These are phyloP conservation scores for Proales similis DNA, from an alignment of 1,140 invertebrate genomes.

Conservation along the genomic window DNA sequence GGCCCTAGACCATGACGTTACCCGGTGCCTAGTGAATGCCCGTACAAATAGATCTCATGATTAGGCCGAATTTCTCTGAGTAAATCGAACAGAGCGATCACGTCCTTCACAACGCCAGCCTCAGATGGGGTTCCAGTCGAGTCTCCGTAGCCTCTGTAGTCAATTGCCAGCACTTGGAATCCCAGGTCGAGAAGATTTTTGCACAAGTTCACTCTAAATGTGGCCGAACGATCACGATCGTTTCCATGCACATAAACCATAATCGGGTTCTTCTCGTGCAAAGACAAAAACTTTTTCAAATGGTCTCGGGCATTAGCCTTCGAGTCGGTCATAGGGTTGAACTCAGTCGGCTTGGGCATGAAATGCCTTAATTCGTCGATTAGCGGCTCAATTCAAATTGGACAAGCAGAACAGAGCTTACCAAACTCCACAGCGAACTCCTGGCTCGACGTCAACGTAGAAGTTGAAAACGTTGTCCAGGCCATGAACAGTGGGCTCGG, in stretches of 20 bases:
- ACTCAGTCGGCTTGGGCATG: constrained; percentile 11
- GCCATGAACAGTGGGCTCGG: constrained; percentile 3
- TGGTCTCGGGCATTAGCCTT: constrained; percentile 15
- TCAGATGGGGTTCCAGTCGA: constrained; percentile 80
- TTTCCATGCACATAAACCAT: constrained; percentile 28
- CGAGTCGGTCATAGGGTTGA: constrained; percentile 5
- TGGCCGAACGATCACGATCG: constrained; percentile 13
- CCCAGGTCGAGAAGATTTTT: constrained; percentile 8
- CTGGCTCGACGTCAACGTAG: constrained; percentile 13
- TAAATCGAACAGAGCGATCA: constrained; percentile 16
- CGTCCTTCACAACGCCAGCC: constrained; percentile 54
- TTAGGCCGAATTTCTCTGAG: not conserved
- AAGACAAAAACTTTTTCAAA: constrained; percentile 25
- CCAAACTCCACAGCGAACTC: constrained; percentile 31
- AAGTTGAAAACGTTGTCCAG: constrained; percentile 18
- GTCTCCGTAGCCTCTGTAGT: constrained; percentile 87
- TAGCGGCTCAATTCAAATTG: not conserved
- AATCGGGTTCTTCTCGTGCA: constrained; percentile 3
- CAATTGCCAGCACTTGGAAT: constrained; percentile 71
- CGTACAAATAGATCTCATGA: constrained; percentile 11
- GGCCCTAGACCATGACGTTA: not conserved
- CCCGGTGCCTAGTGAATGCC: constrained; percentile 34
- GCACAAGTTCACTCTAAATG: constrained; percentile 3
- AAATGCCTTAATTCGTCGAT: constrained; percentile 5
- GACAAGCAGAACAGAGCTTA: not conserved